Evolutionary conservation across 2,113 vertebrate genomes (phyloP), one percentile per base, ranked within the genome.

Genomic region (Oncorhynchus keta): DNA sequence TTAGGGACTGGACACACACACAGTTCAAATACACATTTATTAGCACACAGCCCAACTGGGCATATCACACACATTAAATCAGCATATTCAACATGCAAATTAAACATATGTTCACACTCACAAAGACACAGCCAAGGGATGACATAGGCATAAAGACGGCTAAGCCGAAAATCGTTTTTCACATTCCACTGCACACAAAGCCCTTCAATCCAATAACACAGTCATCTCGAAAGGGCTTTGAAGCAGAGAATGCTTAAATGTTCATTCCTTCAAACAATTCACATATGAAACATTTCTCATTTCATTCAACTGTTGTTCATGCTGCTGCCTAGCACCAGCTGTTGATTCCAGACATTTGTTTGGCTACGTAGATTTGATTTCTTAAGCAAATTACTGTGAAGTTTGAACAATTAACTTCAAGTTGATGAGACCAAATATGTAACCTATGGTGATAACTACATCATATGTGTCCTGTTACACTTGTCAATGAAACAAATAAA

Each of bases 1-100:
- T 94, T 92, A 2, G 90, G 81, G 90, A 98, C 96, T 84, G 28
- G 70, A 69, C 30, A 69, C 51, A 69, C 51, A 51, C 65, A 55
- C 30, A 8, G 9, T 39, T 66, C 1, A 66, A n/a, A 64, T 64
- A 45, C 14, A 71, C 69, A 71, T 24, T 28, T 13, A 59, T 14
- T 30, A 39, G 64, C 35, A 20, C n/a, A 65, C 61, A 61, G 18
- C 49, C 49, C 48, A 24, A 51, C 35, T 39, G 35, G 35, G 35
- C 35, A 39, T 39, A 39, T 39, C 35, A 70, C 69, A 13, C 18
- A 70, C 45, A 70, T 35, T 49, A 39, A 51, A 35, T 35, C 14
- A 45, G 9, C 4, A 39, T 39, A 39, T 39, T 39, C 35, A 39
- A 70, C 45, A 70, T 24, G 12, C 51, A 73, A 68, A 62, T 57